These are phyloP conservation scores for Panagrolaimus sp. DNA, from an alignment of 1,140 invertebrate species.

Conservation along the genomic window DNA sequence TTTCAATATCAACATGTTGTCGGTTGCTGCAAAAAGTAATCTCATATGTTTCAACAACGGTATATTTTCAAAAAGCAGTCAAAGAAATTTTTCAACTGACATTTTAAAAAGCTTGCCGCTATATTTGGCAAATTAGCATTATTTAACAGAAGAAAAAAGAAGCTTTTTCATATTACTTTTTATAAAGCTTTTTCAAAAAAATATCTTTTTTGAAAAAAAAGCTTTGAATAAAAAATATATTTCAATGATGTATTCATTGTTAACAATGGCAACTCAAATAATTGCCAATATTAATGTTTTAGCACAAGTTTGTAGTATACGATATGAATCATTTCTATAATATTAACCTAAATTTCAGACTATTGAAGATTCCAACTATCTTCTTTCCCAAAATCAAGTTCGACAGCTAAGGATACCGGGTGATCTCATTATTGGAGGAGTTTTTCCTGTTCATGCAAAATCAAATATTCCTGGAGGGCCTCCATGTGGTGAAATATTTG, in stretches of 20 bases:
- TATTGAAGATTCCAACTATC: slow-evolving; percentile 24
- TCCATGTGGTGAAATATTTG: slow-evolving; percentile 57
- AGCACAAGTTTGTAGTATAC: slow-evolving; percentile 34
- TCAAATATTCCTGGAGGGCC: slow-evolving; percentile 56
- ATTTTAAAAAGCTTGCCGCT: too few relatives aligned
- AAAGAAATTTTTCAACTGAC: too few relatives aligned
- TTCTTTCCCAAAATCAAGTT: slow-evolving; percentile 62
- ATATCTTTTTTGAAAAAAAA: too few relatives aligned
- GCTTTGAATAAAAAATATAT: too few relatives aligned
- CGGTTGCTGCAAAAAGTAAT: too few relatives aligned
- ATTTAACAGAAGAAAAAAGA: too few relatives aligned
- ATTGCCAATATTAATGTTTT: slow-evolving; percentile 53
- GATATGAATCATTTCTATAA: not conserved
- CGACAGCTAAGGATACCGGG: slow-evolving; percentile 64
- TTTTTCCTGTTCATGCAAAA: slow-evolving; percentile 73
- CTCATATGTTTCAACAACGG: too few relatives aligned
- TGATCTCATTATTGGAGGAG: slow-evolving; percentile 70
- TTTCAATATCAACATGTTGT: too few relatives aligned
- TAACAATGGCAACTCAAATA: slow-evolving; percentile 51
- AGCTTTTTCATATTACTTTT: too few relatives aligned
- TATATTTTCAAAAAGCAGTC: too few relatives aligned
- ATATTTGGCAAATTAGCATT: too few relatives aligned
- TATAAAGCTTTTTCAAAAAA: too few relatives aligned
- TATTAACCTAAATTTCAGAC: slow-evolving; percentile 20
- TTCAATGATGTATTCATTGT: slow-evolving; percentile 47